Evolutionary conservation across 1,140 invertebrate genomes (phyloP).

Genomic region (Conus ventricosus): DNA sequence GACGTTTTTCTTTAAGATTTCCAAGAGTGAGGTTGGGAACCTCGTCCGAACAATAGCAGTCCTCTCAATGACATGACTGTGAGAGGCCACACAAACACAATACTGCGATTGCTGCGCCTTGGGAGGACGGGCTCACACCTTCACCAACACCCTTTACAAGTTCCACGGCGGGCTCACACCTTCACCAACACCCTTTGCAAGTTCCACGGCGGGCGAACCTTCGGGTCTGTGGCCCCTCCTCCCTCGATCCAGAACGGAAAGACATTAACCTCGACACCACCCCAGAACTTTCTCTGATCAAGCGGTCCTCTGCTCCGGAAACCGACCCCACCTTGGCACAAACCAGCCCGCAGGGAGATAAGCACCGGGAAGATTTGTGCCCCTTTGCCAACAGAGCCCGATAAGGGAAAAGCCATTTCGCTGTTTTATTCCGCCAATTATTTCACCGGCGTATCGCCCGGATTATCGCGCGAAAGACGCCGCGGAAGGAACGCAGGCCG

Average conservation of each 20-base stretch:
- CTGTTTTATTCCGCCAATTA: background rate
- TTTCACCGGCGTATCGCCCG: background rate
- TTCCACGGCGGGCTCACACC: background rate
- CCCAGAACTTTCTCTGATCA: background rate
- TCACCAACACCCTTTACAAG: background rate
- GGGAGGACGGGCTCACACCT: background rate
- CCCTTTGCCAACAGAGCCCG: background rate
- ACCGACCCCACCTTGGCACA: background rate
- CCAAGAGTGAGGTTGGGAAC: no score
- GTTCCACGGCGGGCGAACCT: background rate
- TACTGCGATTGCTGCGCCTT: background rate
- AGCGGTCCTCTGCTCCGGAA: background rate
- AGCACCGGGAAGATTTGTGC: conserved; percentile 6
- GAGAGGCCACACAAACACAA: no score
- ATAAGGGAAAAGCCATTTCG: background rate
- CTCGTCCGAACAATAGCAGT: no score
- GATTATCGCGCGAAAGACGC: background rate
- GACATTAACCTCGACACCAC: background rate
- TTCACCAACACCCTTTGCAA: background rate
- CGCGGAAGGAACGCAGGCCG: background rate
- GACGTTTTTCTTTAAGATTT: no score
- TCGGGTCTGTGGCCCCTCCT: background rate
- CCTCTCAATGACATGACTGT: no score
- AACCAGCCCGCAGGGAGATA: background rate
- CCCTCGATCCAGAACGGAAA: background rate